Base-by-base conservation (phyloP, 2,797 vertebrate species). In the Lagocephalus sceleratus region DNA sequence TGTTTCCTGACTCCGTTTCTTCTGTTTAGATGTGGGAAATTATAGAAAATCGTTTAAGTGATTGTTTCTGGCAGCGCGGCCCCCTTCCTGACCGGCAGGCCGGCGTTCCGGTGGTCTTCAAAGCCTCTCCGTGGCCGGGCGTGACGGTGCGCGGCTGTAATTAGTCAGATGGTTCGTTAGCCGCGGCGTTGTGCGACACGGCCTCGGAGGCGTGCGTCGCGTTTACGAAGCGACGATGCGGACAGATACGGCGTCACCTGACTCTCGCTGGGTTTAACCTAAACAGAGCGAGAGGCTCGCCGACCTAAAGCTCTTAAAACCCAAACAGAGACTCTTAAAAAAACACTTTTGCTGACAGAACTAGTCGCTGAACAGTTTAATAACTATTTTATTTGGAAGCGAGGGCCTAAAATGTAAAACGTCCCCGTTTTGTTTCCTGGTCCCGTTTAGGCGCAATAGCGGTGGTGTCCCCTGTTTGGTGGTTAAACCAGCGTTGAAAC, bases 11-110 rank as follows among this genome's bases (percentile, higher is more conserved):
- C 90, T 87, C 90, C 87, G 85, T 91, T 89, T 89, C 71, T 91
- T 89, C 89, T 95, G 95, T 96, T 96, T 95, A 92, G 92, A 94
- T 92, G 92, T 90, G 90, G 89, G 91, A 93, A 95, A 98, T 97
- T 94, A 94, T 89, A 75, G 91, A 78, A 83, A 85, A 87, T 84
- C 52, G 73, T 81, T 64, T 90, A 94, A 94, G 96, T 94, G 91
- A 94, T 92, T 92, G 91, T 89, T 79, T 76, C 70, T 71, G 79
- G 66, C 66, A 43, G 44, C 51, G 71, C 73, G 57, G 67, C 77
- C 92, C 90, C 90, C 90, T 90, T 91, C 89, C 75, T 84, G 81
- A 84, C 73, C 83, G 63, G 73, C 76, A 81, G 78, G 79, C 55
- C 68, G n/a, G 60, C 60, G 51, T 53, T 58, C 17, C 12, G 1